Conservation (phyloP, 1,140 invertebrate genomes). For the Drosophila sulfurigaster region DNA sequence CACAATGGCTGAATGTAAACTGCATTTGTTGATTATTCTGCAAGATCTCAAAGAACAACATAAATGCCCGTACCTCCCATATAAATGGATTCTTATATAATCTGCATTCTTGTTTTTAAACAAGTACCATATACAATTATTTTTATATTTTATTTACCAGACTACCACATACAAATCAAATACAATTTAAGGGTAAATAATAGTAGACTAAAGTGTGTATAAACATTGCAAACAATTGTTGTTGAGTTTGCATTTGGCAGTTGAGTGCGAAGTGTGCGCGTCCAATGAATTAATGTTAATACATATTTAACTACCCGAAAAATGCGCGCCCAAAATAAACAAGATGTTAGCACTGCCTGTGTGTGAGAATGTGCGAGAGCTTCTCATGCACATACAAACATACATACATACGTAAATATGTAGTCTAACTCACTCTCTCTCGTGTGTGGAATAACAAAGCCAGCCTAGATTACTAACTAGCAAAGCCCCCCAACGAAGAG, state of each 20-base stretch:
- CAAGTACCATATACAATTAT: too few species aligned
- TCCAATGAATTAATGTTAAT: conserved; percentile 43
- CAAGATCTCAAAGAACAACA: too few species aligned
- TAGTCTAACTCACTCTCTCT: background rate
- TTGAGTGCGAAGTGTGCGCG: conserved; percentile 46
- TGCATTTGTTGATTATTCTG: background rate
- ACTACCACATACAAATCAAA: conserved; percentile 6
- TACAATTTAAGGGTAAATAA: conserved; percentile 6
- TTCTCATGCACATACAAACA: background rate
- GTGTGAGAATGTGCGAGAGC: background rate
- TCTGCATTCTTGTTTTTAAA: too few species aligned
- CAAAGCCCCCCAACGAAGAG: background rate
- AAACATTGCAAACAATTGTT: conserved; percentile 6
- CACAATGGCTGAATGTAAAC: background rate
- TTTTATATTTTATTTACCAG: background rate
- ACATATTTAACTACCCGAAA: conserved; percentile 41
- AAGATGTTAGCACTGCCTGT: conserved; percentile 12
- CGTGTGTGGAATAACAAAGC: conserved; percentile 29
- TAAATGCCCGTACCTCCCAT: too few species aligned
- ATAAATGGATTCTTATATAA: too few species aligned
- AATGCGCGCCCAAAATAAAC: conserved; percentile 49
- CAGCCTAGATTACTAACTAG: conserved; percentile 46
- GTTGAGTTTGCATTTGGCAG: conserved; percentile 26
- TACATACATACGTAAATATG: background rate
- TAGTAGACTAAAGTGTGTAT: conserved; percentile 8